A percentile compares a stretch with the other conserved stretches of the same genome.
Evolutionary conservation across 1,140 invertebrate genomes (phyloP).

Genomic region (Drosophila funebris): DNA sequence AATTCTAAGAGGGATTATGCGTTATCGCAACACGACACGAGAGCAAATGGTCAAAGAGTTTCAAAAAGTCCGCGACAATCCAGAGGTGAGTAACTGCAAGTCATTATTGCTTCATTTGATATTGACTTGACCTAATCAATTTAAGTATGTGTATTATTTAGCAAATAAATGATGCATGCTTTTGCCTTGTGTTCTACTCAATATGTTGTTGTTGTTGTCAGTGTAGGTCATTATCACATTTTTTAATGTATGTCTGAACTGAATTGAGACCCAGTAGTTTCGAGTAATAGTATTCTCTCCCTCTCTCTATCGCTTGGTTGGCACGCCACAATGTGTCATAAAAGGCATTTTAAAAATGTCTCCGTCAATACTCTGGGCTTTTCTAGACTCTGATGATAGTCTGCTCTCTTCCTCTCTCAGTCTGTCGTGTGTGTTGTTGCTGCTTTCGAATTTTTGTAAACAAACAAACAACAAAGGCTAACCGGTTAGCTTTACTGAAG

Average conservation of each 20-base stretch:
- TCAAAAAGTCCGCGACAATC: slow-evolving; percentile 92
- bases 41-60: slow-evolving; percentile 96
- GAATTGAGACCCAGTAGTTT: slow-evolving; percentile 16
- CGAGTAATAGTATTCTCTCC: neutral
- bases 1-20: slow-evolving; percentile 94
- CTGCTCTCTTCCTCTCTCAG: slow-evolving; percentile 4
- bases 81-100: slow-evolving; percentile 87
- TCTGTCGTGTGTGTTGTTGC: neutral
- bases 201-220: slow-evolving; percentile 14
- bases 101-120: slow-evolving; percentile 30
- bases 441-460: slow-evolving; percentile 59
- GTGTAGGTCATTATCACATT: slow-evolving; percentile 32
- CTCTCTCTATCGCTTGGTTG: neutral
- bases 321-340: neutral
- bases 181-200: slow-evolving; percentile 26
- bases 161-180: slow-evolving; percentile 27
- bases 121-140: slow-evolving; percentile 26
- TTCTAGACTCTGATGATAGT: slow-evolving; percentile 1
- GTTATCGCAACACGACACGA: slow-evolving; percentile 91
- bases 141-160: neutral
- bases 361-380: neutral
- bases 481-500: slow-evolving; percentile 46
- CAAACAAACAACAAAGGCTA: slow-evolving; percentile 64
- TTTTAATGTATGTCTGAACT: slow-evolving; percentile 14
- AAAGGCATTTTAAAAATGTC: slow-evolving; percentile 9